These are phyloP conservation scores for Hetaerina americana DNA, from an alignment of 1,140 invertebrate genomes.

Conservation along the genomic window DNA sequence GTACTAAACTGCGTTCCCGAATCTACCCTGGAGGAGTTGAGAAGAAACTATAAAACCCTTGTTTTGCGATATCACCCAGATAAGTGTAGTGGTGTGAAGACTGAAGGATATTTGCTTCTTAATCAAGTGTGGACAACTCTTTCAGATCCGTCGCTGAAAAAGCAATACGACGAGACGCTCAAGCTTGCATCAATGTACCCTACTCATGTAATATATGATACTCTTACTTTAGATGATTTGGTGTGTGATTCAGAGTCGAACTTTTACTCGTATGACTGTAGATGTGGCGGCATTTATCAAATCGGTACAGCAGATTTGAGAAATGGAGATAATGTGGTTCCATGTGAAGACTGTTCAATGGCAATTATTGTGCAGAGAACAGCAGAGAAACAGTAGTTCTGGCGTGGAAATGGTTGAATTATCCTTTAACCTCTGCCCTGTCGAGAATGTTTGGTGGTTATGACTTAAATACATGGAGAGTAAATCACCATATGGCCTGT, in stretches of 20 bases:
- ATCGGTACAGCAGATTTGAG: slow-evolving; percentile 31
- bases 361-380: slow-evolving; percentile 40
- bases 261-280: slow-evolving; percentile 39
- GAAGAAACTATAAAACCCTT: slow-evolving; percentile 44
- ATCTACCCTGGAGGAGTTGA: slow-evolving; percentile 42
- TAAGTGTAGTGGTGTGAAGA: slow-evolving; percentile 29
- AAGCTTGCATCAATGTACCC: slow-evolving; percentile 35
- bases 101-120: slow-evolving; percentile 35
- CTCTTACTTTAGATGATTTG: slow-evolving; percentile 36
- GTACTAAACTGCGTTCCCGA: slow-evolving; percentile 39
- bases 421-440: too few species aligned
- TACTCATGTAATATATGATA: slow-evolving; percentile 40
- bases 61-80: slow-evolving; percentile 47
- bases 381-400: too few species aligned
- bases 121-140: slow-evolving; percentile 49
- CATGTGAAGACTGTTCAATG: slow-evolving; percentile 53
- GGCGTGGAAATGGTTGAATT: too few species aligned
- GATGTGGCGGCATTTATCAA: slow-evolving; percentile 47
- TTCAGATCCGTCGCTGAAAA: slow-evolving; percentile 34
- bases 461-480: too few species aligned
- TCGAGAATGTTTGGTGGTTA: too few species aligned
- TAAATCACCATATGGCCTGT: too few species aligned
- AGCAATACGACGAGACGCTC: slow-evolving; percentile 41
- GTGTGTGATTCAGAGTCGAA: slow-evolving; percentile 26
- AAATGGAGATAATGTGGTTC: slow-evolving; percentile 31